Conservation (phyloP, 2,888 invertebrate species). For the Lepidochrysops patricia region DNA sequence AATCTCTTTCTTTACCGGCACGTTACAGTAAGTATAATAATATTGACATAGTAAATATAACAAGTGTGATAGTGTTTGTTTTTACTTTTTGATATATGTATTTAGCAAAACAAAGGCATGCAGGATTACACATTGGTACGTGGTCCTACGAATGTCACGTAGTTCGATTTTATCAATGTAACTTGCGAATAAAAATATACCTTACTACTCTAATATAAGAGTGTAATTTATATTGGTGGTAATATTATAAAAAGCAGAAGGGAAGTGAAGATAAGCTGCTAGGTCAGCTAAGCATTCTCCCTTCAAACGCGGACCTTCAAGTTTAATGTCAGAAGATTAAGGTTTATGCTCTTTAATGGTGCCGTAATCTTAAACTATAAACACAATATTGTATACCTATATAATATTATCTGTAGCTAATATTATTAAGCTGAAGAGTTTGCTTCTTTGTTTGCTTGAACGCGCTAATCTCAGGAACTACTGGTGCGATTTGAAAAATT, state of each 20-base stretch:
- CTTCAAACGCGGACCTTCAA: slow-evolving; percentile 1
- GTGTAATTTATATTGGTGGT: neutral
- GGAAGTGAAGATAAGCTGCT: neutral
- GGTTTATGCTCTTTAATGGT: neutral
- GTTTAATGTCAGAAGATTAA: slow-evolving; percentile 9
- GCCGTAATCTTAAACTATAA: too few species aligned
- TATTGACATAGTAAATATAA: too few species aligned
- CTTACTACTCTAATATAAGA: neutral
- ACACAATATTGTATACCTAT: too few species aligned
- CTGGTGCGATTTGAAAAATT: too few species aligned
- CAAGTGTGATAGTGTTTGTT: too few species aligned
- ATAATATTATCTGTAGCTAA: too few species aligned
- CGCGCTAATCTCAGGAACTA: too few species aligned
- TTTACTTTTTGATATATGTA: neutral
- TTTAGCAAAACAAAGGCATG: neutral
- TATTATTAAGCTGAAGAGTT: too few species aligned
- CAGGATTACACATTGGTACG: slow-evolving; percentile 21
- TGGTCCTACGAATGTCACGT: slow-evolving; percentile 47
- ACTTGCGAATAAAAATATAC: neutral
- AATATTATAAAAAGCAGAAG: slow-evolving; percentile 1
- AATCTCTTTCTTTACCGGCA: too few species aligned
- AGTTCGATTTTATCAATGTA: slow-evolving; percentile 18
- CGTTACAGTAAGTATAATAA: too few species aligned
- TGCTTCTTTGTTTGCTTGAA: too few species aligned
- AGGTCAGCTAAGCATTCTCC: neutral